Conservation (phyloP, 2,888 invertebrate genomes). For the Proisotoma minuta region DNA sequence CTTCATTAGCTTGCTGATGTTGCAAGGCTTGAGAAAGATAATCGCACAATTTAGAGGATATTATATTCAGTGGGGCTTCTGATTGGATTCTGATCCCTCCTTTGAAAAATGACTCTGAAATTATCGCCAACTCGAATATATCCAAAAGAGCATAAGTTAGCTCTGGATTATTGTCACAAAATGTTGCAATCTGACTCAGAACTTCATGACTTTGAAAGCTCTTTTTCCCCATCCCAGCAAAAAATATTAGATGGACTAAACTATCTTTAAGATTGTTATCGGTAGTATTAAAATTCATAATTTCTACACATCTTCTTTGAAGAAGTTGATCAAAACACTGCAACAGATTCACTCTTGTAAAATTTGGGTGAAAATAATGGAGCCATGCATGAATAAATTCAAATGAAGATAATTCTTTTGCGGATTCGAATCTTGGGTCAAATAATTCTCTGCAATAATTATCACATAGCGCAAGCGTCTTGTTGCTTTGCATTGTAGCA, state of each 20-base stretch:
- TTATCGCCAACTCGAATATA: conserved; percentile 12
- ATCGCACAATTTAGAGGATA: not conserved
- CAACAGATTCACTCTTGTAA: not conserved
- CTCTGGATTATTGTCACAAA: conserved; percentile 8
- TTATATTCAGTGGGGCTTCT: not conserved
- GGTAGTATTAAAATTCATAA: not conserved
- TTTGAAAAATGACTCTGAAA: conserved; percentile 17
- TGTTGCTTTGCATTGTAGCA: not conserved
- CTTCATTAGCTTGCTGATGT: not conserved
- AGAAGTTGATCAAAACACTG: not conserved
- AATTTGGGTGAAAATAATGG: conserved; percentile 1
- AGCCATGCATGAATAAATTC: conserved; percentile 6
- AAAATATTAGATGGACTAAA: conserved; percentile 15
- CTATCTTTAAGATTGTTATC: not conserved
- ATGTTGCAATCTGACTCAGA: conserved; percentile 6
- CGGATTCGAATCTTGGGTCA: not conserved
- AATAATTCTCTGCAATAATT: not conserved
- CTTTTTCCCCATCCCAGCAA: conserved; percentile 20
- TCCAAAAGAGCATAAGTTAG: conserved; percentile 4
- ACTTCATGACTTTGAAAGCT: conserved; percentile 18
- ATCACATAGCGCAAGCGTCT: not conserved
- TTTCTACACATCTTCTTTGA: conserved; percentile 6
- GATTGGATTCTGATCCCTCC: conserved; percentile 17
- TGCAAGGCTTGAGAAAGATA: not conserved
- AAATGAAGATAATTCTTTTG: not conserved